Base-by-base conservation (phyloP, 1,140 invertebrate species). In the Solenopsis invicta region DNA sequence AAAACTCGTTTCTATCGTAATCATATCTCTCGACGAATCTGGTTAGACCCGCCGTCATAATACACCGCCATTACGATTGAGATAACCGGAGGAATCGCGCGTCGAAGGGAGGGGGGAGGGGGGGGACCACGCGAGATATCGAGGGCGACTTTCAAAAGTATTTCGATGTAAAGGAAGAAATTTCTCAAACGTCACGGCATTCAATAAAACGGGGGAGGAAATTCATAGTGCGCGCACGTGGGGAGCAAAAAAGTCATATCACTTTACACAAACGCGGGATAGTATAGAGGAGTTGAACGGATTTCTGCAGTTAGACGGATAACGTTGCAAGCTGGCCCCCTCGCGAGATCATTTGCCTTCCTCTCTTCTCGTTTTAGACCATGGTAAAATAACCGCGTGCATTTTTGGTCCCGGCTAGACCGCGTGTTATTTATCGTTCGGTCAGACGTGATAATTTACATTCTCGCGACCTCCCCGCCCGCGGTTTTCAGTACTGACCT, bases 391-490 rank as follows among this genome's bases (percentile, higher is more conserved):
- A 74, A 52, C 67, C 74, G 34, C 29, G n/a, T 54, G 45, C 59
- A 72, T 84, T 90, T 91, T 89, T 85, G 75, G 61, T 24, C 66
- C 64, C 41, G 45, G 45, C n/a, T 45, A 59, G 69, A 88, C 88
- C 87, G 64, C 61, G 69, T 54, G 88, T 93, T 91, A 93, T 91
- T 93, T 91, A 92, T 93, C 89, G 89, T n/a, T n/a, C n/a, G n/a
- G n/a, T 85, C 74, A 67, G 87, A 91, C 78, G 82, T 87, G 85
- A 91, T 94, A 92, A 93, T 94, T 92, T 90, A 91, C 89, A 89
- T 91, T 88, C 72, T 72, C 80, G 62, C 87, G 48, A 59, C 16
- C 24, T 41, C 61, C 82, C 24, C 18, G 3, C 12, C 52, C 21
- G 29, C 2, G 10, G 34, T 87, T 87, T 87, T 89, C 76, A 87